Evolutionary conservation across 2,113 vertebrate species (phyloP), one percentile per base, ranked within the genome.

Genomic region (Apteryx owenii): DNA sequence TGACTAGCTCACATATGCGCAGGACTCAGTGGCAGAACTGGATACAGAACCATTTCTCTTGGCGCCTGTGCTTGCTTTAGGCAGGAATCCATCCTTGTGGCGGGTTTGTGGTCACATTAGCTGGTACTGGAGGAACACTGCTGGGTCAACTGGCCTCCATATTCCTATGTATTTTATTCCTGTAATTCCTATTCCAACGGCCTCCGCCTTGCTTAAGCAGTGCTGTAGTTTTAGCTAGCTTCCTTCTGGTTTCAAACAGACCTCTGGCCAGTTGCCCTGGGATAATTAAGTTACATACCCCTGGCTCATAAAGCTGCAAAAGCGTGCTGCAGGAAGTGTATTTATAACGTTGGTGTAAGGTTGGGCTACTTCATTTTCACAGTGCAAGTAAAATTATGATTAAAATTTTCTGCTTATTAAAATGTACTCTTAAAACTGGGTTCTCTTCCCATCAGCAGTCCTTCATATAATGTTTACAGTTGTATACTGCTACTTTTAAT

Each of bases 1-100:
- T 28, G 17, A 18, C 31, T 1, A 31, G 1, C 42, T 78, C 26
- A 17, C 0, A 0, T 0, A 0, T 58, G 17, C 1, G 2, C 33
- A 60, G 25, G 38, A 61, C 31, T 12, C 0, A 3, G 26, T 42
- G 33, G 53, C 69, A 72, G 61, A 71, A 26, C 23, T 12, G 21
- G 51, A 38, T 14, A 56, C 3, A 6, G 31, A 89, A 23, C 38
- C 1, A 5, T 54, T 69, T 84, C 48, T 73, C 40, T 29, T 42
- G 61, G n/a, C 40, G 54, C 5, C 8, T 0, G 0, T 4, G 5
- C 42, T 20, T n/a, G 15, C 46, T 36, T 83, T 36, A 13, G 31
- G 11, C 3, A 5, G 21, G 36, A 21, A 17, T 86, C 29, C 17
- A 9, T 65, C n/a, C 10, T 48, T 38, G 19, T 8, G 1, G 2